Conservation (phyloP, 2,797 vertebrate genomes). For the Ataeniobius toweri region DNA sequence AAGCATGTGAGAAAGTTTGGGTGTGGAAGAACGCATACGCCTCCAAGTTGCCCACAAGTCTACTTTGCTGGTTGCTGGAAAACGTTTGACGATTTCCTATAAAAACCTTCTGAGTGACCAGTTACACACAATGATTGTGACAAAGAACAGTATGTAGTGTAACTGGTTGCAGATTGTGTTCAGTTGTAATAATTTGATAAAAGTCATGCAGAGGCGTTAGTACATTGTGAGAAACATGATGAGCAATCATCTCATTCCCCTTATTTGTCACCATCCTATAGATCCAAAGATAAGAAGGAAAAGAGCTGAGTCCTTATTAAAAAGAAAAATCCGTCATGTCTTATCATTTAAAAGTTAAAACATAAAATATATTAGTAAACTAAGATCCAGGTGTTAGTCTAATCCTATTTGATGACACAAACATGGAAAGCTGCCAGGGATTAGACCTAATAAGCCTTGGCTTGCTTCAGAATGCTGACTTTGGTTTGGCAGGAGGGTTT, state of each 20-base stretch:
- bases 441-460: slow-evolving; percentile 55
- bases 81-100: not conserved
- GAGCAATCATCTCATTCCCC: not conserved
- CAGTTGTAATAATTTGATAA: not conserved
- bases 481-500: slow-evolving; percentile 35
- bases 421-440: slow-evolving; percentile 48
- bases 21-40: not conserved
- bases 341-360: slow-evolving; percentile 21
- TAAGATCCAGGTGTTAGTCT: slow-evolving; percentile 42
- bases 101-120: not conserved
- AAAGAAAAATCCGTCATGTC: too few relatives aligned
- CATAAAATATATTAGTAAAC: slow-evolving; percentile 23
- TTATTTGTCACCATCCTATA: not conserved
- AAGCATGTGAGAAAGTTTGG: too few relatives aligned
- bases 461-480: slow-evolving; percentile 52
- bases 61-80: not conserved
- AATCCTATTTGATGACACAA: slow-evolving; percentile 57
- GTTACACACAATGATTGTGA: not conserved
- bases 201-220: not conserved
- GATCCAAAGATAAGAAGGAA: not conserved
- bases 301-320: too few relatives aligned
- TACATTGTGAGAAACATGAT: not conserved
- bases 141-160: not conserved
- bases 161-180: not conserved
- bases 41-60: not conserved